Evolutionary conservation across 2,888 invertebrate species (phyloP).

Genomic region (Conchocele bisecta): DNA sequence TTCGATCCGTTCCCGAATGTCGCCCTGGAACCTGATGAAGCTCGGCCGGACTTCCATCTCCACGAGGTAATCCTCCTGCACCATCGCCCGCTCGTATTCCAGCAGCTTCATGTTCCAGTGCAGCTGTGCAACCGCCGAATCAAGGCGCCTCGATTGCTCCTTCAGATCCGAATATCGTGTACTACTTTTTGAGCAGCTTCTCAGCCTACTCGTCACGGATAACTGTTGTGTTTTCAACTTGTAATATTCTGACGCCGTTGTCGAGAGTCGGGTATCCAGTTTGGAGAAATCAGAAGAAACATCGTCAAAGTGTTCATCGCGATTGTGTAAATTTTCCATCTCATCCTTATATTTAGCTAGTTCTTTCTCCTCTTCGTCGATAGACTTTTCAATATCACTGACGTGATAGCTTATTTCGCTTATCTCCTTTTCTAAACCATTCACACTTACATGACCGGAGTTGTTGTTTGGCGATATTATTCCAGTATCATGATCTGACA

Average conservation of each 20-base stretch:
- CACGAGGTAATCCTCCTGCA: slow-evolving; percentile 72
- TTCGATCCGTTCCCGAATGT: slow-evolving; percentile 64
- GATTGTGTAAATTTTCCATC: slow-evolving; percentile 47
- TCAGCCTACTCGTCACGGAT: slow-evolving; percentile 48
- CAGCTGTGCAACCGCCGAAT: slow-evolving; percentile 57
- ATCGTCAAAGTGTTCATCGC: slow-evolving; percentile 58
- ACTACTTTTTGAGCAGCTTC: slow-evolving; percentile 38
- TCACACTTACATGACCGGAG: slow-evolving; percentile 20
- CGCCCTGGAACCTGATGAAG: slow-evolving; percentile 73
- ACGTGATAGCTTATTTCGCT: slow-evolving; percentile 55
- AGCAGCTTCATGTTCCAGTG: slow-evolving; percentile 68
- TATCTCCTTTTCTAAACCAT: slow-evolving; percentile 42
- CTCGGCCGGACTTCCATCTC: slow-evolving; percentile 74
- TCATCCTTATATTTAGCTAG: slow-evolving; percentile 55
- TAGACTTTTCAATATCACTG: slow-evolving; percentile 45
- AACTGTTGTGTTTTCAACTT: slow-evolving; percentile 52
- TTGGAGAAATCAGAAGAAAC: slow-evolving; percentile 61
- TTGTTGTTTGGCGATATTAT: no score
- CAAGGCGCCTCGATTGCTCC: slow-evolving; percentile 51
- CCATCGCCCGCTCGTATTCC: slow-evolving; percentile 69
- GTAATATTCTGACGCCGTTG: slow-evolving; percentile 45
- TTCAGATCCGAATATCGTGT: slow-evolving; percentile 51
- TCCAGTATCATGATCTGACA: no score
- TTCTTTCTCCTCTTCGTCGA: slow-evolving; percentile 52
- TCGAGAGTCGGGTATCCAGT: slow-evolving; percentile 49